These are phyloP conservation scores for Brachymystax lenok DNA, from an alignment of 2,797 vertebrate species.

Conservation along the genomic window DNA sequence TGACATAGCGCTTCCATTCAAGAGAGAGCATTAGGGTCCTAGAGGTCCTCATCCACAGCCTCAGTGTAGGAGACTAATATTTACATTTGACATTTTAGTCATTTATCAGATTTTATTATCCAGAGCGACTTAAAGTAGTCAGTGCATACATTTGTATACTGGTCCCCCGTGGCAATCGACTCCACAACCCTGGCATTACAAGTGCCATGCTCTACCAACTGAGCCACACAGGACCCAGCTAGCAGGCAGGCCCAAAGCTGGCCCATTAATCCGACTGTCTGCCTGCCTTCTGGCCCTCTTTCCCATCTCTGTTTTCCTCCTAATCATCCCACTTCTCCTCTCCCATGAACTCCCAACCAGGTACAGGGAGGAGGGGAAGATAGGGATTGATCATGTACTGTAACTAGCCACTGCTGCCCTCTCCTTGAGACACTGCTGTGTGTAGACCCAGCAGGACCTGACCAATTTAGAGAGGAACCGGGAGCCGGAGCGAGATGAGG, in stretches of 20 bases:
- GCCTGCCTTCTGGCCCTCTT: not conserved
- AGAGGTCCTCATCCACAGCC: conserved; percentile 17
- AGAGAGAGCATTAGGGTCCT: conserved; percentile 23
- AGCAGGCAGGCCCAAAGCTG: conserved; percentile 28
- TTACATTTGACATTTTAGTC: not conserved
- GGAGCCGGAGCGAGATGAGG: conserved; percentile 21
- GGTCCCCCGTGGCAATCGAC: no score
- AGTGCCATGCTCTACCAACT: conserved; percentile 6
- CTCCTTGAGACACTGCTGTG: not conserved
- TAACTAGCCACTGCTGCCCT: not conserved
- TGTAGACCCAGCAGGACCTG: conserved; percentile 47
- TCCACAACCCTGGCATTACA: no score
- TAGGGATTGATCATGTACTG: conserved; percentile 36
- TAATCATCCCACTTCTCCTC: not conserved
- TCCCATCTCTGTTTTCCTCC: not conserved
- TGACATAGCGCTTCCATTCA: conserved; percentile 2
- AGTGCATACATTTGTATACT: no score
- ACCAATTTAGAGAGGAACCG: conserved; percentile 63
- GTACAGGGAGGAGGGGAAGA: conserved; percentile 15
- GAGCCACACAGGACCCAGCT: no score
- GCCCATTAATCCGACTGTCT: conserved; percentile 43
- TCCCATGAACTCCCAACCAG: no score
- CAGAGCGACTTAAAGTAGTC: no score
- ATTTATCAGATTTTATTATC: no score
- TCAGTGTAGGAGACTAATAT: conserved; percentile 37